These are phyloP conservation scores for Danionella dracula DNA, from an alignment of 2,797 vertebrate genomes.

Conservation along the genomic window DNA sequence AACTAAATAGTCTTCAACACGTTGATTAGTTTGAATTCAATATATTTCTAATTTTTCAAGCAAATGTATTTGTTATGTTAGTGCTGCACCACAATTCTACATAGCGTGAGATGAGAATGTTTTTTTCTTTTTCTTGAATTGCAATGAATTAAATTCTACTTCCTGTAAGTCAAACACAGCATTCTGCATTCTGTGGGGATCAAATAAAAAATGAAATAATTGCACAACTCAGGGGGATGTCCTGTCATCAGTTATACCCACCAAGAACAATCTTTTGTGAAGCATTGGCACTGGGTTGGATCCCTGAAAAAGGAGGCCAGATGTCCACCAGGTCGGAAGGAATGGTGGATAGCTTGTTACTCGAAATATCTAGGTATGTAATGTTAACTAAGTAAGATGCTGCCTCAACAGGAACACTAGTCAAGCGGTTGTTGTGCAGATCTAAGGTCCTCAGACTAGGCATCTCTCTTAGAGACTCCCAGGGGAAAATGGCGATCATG, in stretches of 20 bases:
- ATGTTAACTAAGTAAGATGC: slow-evolving; percentile 78
- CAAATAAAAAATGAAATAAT: too few species aligned
- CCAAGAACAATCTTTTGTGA: slow-evolving; percentile 83
- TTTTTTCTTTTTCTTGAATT: too few species aligned
- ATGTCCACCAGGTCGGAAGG: slow-evolving; percentile 88
- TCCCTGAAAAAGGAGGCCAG: slow-evolving; percentile 81
- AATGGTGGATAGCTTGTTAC: slow-evolving; percentile 85
- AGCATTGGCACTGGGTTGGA: slow-evolving; percentile 48
- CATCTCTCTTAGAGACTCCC: slow-evolving; percentile 87
- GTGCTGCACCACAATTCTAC: too few species aligned
- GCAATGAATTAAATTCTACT: too few species aligned
- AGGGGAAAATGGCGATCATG: slow-evolving; percentile 83
- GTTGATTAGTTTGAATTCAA: too few species aligned
- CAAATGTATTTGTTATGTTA: too few species aligned
- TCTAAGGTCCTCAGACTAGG: slow-evolving; percentile 82
- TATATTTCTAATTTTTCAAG: too few species aligned
- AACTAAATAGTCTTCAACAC: too few species aligned
- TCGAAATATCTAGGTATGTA: slow-evolving; percentile 89
- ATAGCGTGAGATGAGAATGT: too few species aligned
- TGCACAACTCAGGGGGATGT: too few species aligned
- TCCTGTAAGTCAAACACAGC: too few species aligned
- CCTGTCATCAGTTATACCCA: slow-evolving; percentile 58
- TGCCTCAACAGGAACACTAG: slow-evolving; percentile 71
- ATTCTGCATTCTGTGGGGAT: too few species aligned
- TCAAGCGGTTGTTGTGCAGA: slow-evolving; percentile 87